Evolutionary conservation across 2,888 invertebrate species (phyloP), one percentile per base, ranked within the genome.

Genomic region (Xylophagus ater): DNA sequence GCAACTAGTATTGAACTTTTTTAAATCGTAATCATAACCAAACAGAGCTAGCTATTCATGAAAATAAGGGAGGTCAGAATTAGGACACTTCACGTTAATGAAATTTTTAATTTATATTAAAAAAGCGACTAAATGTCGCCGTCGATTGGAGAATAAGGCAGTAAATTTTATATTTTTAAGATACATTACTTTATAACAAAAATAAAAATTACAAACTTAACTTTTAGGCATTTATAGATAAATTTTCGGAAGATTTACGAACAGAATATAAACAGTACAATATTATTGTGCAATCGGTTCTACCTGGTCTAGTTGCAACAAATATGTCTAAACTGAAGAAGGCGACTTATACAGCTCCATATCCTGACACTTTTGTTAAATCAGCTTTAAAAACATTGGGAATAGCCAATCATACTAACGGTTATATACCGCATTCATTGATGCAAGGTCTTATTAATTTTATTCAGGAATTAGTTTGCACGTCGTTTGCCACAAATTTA

Each of bases 271-370:
- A 69, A 13, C 73, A 74, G 25, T 66, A 72, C 28, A 86, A 86
- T 2, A 76, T 89, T 17, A 72, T 77, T 4, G 69, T 89, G 4
- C 90, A 93, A 66, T 80, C 83, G 55, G 69, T 93, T 1, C 66
- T 81, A 41, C 93, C 93, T 0, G 90, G 87, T 2, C 87, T 83
- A 51, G 92, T 94, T 1, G 86, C 87, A 15, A 89, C 92, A 1
- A 92, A 92, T 56, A 87, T 90, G 85, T 80, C 84, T 8, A 84
- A 85, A 53, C 81, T 90, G 42, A 71, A 74, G n/a, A 69, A 70
- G 25, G 70, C 80, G 19, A 75, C 78, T 0, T 70, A 78, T 62
- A 76, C 87, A 66, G 81, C 85, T 1, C 88, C 88, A 1, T 72
- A 77, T 0, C 76, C 88, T 0, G 71, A 77, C 30, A 70, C 66